phyloP scores from a whole-genome alignment of 2,888 invertebrate species.

The Ethmia dodecea region DNA sequence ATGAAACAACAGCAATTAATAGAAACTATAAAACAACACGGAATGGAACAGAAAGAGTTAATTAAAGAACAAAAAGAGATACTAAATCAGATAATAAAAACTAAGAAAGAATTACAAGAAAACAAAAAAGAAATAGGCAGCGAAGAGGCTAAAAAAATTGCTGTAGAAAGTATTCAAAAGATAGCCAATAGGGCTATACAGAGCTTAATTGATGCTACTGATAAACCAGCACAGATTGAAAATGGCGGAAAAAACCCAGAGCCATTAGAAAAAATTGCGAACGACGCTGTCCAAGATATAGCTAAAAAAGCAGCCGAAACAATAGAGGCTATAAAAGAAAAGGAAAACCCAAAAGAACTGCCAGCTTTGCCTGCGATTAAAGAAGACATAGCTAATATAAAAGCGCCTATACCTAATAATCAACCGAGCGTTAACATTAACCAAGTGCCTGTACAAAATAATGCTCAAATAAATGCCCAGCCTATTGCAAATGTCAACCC shows the following conservation, averaged over 20 bases:
- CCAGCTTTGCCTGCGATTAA: background rate
- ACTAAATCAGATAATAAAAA: conserved; percentile 77
- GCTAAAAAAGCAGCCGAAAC: conserved; percentile 64
- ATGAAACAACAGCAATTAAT: conserved; percentile 72
- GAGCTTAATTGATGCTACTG: conserved; percentile 57
- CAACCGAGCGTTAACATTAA: conserved; percentile 5
- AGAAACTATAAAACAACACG: conserved; percentile 82
- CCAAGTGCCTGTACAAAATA: background rate
- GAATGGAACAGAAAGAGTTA: conserved; percentile 81
- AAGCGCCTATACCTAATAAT: conserved; percentile 3
- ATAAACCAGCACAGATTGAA: conserved; percentile 38
- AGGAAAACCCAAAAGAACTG: conserved; percentile 29
- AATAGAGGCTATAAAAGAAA: conserved; percentile 62
- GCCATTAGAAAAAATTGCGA: conserved; percentile 42
- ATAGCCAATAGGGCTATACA: conserved; percentile 68
- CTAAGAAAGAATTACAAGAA: conserved; percentile 66
- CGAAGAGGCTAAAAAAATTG: conserved; percentile 66
- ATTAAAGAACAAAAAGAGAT: conserved; percentile 82
- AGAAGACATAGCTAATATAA: conserved; percentile 7
- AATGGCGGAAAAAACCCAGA: conserved; percentile 32
- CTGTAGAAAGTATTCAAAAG: conserved; percentile 71
- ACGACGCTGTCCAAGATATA: conserved; percentile 66
- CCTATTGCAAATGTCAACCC: background rate
- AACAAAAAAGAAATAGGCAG: conserved; percentile 62
- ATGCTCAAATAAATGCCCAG: background rate